Conservation (phyloP, 2,113 vertebrate species). For the Elaphurus davidianus region DNA sequence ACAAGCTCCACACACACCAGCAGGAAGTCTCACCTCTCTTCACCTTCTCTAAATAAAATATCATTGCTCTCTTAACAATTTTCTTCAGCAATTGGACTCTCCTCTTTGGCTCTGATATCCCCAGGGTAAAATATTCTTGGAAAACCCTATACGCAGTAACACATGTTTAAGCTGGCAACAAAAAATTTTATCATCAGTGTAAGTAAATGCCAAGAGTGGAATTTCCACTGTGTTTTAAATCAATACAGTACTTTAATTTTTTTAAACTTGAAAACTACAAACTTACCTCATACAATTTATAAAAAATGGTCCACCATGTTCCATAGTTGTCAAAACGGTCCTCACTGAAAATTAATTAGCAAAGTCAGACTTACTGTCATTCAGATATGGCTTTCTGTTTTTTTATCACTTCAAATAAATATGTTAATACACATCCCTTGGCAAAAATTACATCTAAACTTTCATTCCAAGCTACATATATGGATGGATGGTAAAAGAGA, state of each 20-base stretch:
- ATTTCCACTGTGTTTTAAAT: background rate
- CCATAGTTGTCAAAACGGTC: background rate
- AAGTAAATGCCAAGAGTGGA: background rate
- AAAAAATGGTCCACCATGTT: background rate
- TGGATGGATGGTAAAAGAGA: background rate
- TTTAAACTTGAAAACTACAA: background rate
- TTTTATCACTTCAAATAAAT: background rate
- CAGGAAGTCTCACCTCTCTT: background rate
- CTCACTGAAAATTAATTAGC: constrained; percentile 19
- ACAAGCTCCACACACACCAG: background rate
- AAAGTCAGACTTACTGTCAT: constrained; percentile 29
- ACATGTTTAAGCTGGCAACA: background rate
- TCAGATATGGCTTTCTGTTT: background rate
- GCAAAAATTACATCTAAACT: constrained; percentile 21
- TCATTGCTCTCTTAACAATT: background rate
- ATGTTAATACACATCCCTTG: background rate
- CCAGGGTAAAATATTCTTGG: background rate
- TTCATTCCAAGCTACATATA: background rate
- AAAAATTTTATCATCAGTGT: background rate
- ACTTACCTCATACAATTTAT: background rate
- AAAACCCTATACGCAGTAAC: background rate
- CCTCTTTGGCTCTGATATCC: background rate
- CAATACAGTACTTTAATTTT: background rate
- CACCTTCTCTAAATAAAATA: background rate
- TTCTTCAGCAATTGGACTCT: background rate